Evolutionary conservation across 2,113 vertebrate species (phyloP), one percentile per base, ranked within the genome.

Genomic region (Arvicanthis niloticus): DNA sequence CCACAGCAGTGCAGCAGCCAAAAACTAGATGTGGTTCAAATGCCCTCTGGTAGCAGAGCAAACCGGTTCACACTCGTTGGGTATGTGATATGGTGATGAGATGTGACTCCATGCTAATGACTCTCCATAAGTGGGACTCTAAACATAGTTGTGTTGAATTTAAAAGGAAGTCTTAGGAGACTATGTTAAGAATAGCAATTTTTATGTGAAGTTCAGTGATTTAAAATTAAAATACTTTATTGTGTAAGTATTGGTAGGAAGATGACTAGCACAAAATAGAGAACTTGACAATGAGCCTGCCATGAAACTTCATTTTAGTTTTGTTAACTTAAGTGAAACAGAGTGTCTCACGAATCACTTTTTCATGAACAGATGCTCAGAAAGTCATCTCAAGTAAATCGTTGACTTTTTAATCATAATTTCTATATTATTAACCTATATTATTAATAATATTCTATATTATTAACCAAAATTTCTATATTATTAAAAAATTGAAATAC

Each of bases 381-480:
- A 51, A 91, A 84, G 5, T 40, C 81, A 75, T 34, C 3, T 60
- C 17, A 5, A 42, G 37, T 53, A 91, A 88, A 78, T 19, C 12
- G 5, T 31, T 6, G 29, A 40, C 45, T 88, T 75, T 87, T 88
- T 76, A 81, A 81, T 56, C 58, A 80, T 53, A 92, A 34, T 40
- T 85, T 85, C 94, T 67, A 89, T 75, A 76, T 37, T 24, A 42
- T 34, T 40, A 73, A 88, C n/a, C n/a, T n/a, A n/a, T n/a, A n/a
- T n/a, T n/a, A n/a, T n/a, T n/a, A n/a, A n/a, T n/a, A n/a, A n/a
- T n/a, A n/a, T n/a, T n/a, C n/a, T n/a, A n/a, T n/a, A n/a, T n/a
- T n/a, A n/a, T 88, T 76, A 81, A 81, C 62, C 58, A 80, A 45
- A 92, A 34, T 40, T 85, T 85, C 94, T 67, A 89, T 75, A 76